These are phyloP conservation scores for Axinella damicornis DNA, from an alignment of 37 sponge, comb jelly and placozoan species.

Conservation along the genomic window DNA sequence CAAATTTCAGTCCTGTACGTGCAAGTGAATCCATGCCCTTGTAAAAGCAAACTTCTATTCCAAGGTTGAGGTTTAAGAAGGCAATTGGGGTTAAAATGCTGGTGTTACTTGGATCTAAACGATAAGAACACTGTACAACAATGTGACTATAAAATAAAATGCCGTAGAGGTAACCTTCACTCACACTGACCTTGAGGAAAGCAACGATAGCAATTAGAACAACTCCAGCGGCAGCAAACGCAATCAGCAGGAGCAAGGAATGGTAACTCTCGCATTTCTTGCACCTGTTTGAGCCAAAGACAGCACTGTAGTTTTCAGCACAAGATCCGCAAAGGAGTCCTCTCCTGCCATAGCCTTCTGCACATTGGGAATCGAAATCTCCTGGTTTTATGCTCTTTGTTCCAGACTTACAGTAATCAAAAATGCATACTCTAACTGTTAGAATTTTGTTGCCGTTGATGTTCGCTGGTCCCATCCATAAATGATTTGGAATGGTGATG, in stretches of 20 bases:
- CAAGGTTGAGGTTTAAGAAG: not conserved
- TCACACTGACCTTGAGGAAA: not conserved
- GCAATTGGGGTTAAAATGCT: not conserved
- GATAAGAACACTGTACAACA: not conserved
- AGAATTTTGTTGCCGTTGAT: too few species aligned
- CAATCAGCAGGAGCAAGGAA: not conserved
- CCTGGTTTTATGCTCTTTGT: not conserved
- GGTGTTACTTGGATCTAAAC: not conserved
- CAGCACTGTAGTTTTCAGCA: not conserved
- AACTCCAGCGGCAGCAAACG: slow-evolving; percentile 1
- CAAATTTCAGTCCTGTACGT: not conserved
- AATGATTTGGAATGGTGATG: not conserved
- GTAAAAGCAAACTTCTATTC: slow-evolving; percentile 25
- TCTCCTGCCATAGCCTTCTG: not conserved
- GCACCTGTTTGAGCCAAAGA: slow-evolving; percentile 7
- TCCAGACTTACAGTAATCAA: slow-evolving; percentile 2
- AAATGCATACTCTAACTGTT: not conserved
- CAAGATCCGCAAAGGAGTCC: slow-evolving; percentile 5
- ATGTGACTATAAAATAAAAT: slow-evolving; percentile 9
- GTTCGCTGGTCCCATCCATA: not conserved
- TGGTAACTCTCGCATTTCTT: not conserved
- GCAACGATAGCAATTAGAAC: not conserved
- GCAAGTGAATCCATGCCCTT: not conserved
- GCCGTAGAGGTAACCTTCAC: slow-evolving; percentile 12
- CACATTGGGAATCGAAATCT: slow-evolving; percentile 9